Evolutionary conservation across 2,113 vertebrate species (phyloP).

Genomic region (Lepus europaeus): DNA sequence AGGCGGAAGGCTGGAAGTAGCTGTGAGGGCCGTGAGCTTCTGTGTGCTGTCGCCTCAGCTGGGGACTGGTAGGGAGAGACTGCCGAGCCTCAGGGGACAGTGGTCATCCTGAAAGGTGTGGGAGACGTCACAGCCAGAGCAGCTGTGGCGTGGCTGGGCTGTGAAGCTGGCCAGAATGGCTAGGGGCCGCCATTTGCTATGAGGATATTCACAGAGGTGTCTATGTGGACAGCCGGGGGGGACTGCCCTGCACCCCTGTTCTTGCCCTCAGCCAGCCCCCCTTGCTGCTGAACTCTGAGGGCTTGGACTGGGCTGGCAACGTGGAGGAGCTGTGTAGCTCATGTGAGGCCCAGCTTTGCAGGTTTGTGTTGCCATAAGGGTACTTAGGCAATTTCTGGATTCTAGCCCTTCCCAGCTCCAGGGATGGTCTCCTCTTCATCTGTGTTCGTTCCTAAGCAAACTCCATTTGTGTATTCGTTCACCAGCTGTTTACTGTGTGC

Average conservation of each 20-base stretch:
- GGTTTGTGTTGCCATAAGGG: background rate
- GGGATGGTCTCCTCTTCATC: background rate
- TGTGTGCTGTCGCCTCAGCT: background rate
- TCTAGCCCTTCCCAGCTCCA: background rate
- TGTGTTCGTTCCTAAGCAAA: slow-evolving; percentile 55
- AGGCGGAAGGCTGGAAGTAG: background rate
- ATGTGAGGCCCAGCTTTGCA: background rate
- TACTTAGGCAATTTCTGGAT: slow-evolving; percentile 28
- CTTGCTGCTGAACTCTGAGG: background rate
- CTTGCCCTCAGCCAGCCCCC: background rate
- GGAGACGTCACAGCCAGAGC: background rate
- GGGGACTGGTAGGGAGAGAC: background rate
- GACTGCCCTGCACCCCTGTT: background rate
- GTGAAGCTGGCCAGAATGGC: background rate
- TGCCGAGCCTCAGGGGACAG: background rate
- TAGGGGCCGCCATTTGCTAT: background rate
- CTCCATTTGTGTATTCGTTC: background rate
- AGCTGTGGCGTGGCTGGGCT: background rate
- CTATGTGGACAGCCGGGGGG: background rate
- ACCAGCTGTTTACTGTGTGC: background rate
- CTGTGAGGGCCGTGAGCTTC: background rate
- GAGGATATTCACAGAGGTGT: background rate
- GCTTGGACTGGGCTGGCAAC: background rate
- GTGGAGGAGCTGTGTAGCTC: background rate
- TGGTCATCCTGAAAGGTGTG: background rate